Conservation (phyloP, 2,113 vertebrate genomes). For the Neogobius melanostomus region DNA sequence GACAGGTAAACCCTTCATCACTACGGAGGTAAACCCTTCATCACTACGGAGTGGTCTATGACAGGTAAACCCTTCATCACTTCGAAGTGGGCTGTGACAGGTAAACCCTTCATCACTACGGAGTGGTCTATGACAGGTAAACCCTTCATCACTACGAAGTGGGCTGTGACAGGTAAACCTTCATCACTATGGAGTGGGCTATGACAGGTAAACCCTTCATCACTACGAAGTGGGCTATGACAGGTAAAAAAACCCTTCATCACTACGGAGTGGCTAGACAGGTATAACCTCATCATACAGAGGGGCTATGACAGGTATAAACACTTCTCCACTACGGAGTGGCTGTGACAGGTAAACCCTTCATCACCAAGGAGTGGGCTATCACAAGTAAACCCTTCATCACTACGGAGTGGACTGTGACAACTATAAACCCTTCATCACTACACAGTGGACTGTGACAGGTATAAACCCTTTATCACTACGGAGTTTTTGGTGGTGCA, state of each 20-base stretch:
- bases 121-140: not conserved
- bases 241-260: conserved; percentile 59
- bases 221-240: conserved; percentile 78
- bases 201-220: not conserved
- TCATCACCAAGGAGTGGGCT: too few relatives aligned
- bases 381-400: too few relatives aligned
- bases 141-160: not conserved
- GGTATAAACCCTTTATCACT: too few relatives aligned
- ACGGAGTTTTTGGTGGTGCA: not conserved
- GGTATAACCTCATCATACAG: too few relatives aligned
- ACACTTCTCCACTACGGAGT: too few relatives aligned
- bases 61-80: not conserved
- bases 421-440: too few relatives aligned
- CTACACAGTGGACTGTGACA: too few relatives aligned
- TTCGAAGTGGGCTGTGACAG: conserved; percentile 24
- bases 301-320: too few relatives aligned
- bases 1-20: not conserved
- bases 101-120: not conserved
- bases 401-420: too few relatives aligned
- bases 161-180: not conserved
- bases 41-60: not conserved
- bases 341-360: too few relatives aligned
- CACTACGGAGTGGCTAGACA: too few relatives aligned
- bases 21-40: too few relatives aligned
- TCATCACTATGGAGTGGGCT: not conserved